These are phyloP conservation scores for Torymus auratus DNA, from an alignment of 2,888 invertebrate species.

Conservation along the genomic window DNA sequence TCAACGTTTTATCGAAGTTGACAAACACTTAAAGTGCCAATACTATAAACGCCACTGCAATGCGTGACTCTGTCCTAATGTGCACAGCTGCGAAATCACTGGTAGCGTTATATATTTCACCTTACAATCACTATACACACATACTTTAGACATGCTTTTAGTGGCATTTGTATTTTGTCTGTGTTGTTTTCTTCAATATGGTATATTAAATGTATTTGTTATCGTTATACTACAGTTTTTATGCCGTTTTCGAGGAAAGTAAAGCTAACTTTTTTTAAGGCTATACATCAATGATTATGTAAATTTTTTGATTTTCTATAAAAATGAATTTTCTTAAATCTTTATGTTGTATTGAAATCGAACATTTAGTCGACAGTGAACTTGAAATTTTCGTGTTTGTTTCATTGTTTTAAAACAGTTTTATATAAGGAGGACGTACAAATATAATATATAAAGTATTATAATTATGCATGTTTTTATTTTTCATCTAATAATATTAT, in stretches of 20 bases:
- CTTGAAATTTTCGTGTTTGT: conserved; percentile 38
- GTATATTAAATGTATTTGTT: conserved; percentile 49
- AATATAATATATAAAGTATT: too few species aligned
- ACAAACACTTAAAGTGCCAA: conserved; percentile 20
- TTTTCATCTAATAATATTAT: too few species aligned
- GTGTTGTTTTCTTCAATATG: conserved; percentile 59
- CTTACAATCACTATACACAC: conserved; percentile 67
- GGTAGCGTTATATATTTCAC: conserved; percentile 65
- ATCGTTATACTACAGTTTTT: conserved; percentile 19
- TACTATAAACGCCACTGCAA: conserved; percentile 48
- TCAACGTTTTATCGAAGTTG: conserved; percentile 46
- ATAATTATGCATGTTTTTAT: too few species aligned
- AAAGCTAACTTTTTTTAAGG: conserved; percentile 41
- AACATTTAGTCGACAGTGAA: conserved; percentile 17
- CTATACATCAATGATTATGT: conserved; percentile 54
- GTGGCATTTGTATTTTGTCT: conserved; percentile 74
- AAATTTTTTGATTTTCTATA: conserved; percentile 29
- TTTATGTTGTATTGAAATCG: conserved; percentile 11
- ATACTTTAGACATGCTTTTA: conserved; percentile 73
- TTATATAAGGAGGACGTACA: too few species aligned
- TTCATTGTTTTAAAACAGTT: background rate
- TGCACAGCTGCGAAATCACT: conserved; percentile 71
- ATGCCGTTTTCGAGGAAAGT: conserved; percentile 40
- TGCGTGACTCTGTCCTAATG: conserved; percentile 61
- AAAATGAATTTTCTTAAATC: conserved; percentile 53